phyloP scores from a whole-genome alignment of 1,140 invertebrate genomes.

The Kradibia gibbosae region DNA sequence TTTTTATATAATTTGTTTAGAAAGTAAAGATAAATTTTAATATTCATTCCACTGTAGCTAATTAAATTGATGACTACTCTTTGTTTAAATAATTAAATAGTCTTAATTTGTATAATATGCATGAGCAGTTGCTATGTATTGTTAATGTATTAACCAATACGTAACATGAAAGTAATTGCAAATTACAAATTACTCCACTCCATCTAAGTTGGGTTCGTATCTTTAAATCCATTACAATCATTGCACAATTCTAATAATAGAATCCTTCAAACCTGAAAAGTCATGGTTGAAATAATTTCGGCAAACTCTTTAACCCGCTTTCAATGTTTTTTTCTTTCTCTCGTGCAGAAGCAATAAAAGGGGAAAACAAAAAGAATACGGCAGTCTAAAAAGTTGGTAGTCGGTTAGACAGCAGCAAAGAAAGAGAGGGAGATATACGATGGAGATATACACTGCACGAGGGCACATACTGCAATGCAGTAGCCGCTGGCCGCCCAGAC shows the following conservation, averaged over 20 bases:
- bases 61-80: too few species aligned
- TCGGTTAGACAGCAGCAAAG: background rate
- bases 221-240: background rate
- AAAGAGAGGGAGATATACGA: constrained; percentile 21
- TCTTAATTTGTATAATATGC: too few species aligned
- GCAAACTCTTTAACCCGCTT: background rate
- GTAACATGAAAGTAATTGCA: too few species aligned
- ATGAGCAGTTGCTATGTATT: too few species aligned
- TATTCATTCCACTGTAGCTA: too few species aligned
- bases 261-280: background rate
- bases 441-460: constrained; percentile 46
- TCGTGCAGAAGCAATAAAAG: background rate
- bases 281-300: background rate
- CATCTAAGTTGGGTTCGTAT: too few species aligned
- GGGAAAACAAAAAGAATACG: background rate
- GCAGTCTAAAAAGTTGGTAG: background rate
- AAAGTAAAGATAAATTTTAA: too few species aligned
- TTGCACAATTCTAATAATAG: background rate
- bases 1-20: too few species aligned
- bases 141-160: too few species aligned
- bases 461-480: constrained; percentile 67
- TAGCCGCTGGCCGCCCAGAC: constrained; percentile 59
- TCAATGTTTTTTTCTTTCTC: background rate
- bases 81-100: too few species aligned
- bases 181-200: too few species aligned